phyloP scores from a whole-genome alignment of 1,140 invertebrate genomes.

The Tetragonula clypearis region DNA sequence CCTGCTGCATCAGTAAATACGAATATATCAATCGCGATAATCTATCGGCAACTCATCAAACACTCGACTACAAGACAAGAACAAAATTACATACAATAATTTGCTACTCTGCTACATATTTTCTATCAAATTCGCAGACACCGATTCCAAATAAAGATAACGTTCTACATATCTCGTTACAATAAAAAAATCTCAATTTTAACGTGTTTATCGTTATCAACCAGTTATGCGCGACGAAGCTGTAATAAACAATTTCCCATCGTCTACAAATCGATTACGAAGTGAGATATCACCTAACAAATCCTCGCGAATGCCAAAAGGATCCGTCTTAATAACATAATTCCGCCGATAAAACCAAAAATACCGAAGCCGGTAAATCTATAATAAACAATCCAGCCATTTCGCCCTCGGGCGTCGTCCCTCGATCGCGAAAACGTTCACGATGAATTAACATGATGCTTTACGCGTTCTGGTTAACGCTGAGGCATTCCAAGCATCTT shows the following conservation, averaged over 20 bases:
- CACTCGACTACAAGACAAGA: not conserved
- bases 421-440: not conserved
- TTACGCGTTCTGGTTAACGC: slow-evolving; percentile 2
- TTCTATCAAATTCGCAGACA: not conserved
- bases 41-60: not conserved
- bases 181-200: not conserved
- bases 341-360: not conserved
- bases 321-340: not conserved
- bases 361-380: not conserved
- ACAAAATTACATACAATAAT: not conserved
- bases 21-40: not conserved
- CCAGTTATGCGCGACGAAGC: not conserved
- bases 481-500: not conserved
- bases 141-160: not conserved
- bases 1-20: not conserved
- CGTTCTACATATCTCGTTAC: not conserved
- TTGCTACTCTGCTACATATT: not conserved
- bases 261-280: not conserved
- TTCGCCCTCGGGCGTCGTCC: not conserved
- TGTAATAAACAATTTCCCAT: not conserved
- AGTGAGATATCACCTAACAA: not conserved
- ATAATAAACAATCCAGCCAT: not conserved
- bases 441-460: slow-evolving; percentile 1
- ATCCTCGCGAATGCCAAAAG: not conserved
- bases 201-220: not conserved